Percentiles rank a stretch among this genome's conserved stretches.
Evolutionary conservation across 2,888 invertebrate genomes (phyloP).

Genomic region (Ceriagrion tenellum): DNA sequence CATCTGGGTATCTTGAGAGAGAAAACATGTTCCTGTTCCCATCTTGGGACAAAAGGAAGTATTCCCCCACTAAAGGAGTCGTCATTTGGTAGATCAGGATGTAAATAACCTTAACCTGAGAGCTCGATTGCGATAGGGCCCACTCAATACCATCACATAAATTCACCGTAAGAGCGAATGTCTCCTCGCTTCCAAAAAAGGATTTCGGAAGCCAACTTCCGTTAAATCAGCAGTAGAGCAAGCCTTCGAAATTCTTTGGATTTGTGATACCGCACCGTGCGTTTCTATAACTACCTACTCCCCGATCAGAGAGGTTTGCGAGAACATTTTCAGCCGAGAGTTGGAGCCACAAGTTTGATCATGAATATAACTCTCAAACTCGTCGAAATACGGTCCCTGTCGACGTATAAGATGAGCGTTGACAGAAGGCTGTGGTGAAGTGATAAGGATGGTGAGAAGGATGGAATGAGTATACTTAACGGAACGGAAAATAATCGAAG

Average conservation of each 20-base stretch:
- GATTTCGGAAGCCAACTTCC: neutral
- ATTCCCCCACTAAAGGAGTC: neutral
- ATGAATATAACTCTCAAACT: too few species aligned
- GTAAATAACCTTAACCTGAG: neutral
- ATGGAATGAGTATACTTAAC: too few species aligned
- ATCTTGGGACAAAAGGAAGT: constrained; percentile 13
- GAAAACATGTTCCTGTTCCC: neutral
- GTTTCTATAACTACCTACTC: too few species aligned
- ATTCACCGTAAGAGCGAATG: neutral
- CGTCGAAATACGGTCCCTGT: too few species aligned
- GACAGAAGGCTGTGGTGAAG: too few species aligned
- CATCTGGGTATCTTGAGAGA: constrained; percentile 26
- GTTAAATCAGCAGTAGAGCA: neutral
- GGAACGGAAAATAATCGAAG: too few species aligned
- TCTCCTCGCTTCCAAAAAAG: neutral
- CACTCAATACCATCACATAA: neutral
- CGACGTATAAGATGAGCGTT: too few species aligned
- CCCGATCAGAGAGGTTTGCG: too few species aligned
- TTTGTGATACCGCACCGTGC: too few species aligned
- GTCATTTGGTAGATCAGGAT: neutral
- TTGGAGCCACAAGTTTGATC: too few species aligned
- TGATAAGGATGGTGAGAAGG: too few species aligned
- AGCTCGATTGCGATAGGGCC: neutral
- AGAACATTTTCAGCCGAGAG: too few species aligned
- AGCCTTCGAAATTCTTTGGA: neutral